These are phyloP conservation scores for Loris lydekkerianus DNA, from an alignment of 2,797 vertebrate genomes.

Conservation along the genomic window DNA sequence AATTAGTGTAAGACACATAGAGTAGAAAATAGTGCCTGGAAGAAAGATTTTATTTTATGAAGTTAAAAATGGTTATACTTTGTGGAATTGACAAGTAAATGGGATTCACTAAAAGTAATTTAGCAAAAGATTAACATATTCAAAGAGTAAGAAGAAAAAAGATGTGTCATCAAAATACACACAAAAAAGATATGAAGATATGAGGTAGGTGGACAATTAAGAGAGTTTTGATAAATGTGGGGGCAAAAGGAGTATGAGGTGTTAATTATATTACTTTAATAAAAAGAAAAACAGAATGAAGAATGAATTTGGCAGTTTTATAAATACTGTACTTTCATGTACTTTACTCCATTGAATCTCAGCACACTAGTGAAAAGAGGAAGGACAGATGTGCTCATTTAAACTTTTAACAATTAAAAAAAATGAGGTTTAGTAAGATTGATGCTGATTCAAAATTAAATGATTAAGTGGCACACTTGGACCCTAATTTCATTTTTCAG, in stretches of 20 bases:
- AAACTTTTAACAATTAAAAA: conserved; percentile 14
- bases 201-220: not conserved
- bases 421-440: not conserved
- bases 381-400: not conserved
- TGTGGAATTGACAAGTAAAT: not conserved
- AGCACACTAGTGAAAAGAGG: not conserved
- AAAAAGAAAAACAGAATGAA: not conserved
- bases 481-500: not conserved
- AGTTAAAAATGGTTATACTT: not conserved
- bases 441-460: conserved; percentile 4
- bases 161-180: not conserved
- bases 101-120: not conserved
- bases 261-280: not conserved
- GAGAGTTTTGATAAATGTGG: not conserved
- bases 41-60: not conserved
- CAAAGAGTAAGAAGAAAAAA: not conserved
- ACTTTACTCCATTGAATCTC: not conserved
- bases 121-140: not conserved
- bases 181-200: not conserved
- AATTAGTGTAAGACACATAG: not conserved
- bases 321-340: not conserved
- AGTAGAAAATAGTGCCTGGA: not conserved
- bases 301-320: not conserved
- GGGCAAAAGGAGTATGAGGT: not conserved
- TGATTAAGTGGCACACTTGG: not conserved